These are phyloP conservation scores for Drosophila austrosaltans DNA, from an alignment of 2,888 invertebrate species.

Conservation along the genomic window DNA sequence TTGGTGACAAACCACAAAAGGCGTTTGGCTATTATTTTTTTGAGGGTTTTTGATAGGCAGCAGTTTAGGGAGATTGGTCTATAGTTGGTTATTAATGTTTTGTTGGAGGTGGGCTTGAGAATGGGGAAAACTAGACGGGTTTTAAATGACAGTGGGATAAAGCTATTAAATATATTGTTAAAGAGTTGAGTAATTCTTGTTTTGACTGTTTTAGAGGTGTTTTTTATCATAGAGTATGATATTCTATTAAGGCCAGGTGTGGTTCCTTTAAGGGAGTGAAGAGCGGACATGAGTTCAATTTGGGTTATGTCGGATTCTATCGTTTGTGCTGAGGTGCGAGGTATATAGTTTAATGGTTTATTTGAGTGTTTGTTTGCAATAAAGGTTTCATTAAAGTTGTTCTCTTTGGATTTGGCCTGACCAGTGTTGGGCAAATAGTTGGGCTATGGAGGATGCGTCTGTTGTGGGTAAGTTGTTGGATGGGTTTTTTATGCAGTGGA, in stretches of 20 bases:
- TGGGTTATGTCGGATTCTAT: background rate
- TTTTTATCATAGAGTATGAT: slow-evolving; percentile 2
- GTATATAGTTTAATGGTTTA: background rate
- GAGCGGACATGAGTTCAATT: background rate
- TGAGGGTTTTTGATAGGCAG: background rate
- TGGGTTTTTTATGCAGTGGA: no score
- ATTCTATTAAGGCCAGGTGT: background rate
- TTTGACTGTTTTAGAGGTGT: background rate
- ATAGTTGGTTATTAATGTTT: slow-evolving; percentile 3
- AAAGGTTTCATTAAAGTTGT: background rate
- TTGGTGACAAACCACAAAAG: background rate
- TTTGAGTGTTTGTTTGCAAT: background rate
- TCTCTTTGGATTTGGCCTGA: background rate
- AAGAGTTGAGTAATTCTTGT: background rate
- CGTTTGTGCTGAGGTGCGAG: background rate
- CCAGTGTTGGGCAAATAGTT: background rate
- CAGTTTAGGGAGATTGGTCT: slow-evolving; percentile 1
- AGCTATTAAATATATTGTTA: no score
- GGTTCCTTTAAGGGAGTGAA: no score
- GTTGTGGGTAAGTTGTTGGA: background rate
- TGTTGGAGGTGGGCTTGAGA: background rate
- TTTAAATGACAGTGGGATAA: background rate
- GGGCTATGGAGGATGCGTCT: background rate
- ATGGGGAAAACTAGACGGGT: background rate
- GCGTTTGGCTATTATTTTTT: background rate